These are phyloP conservation scores for Ceratosolen solmsi DNA, from an alignment of 1,140 invertebrate genomes.

Conservation along the genomic window DNA sequence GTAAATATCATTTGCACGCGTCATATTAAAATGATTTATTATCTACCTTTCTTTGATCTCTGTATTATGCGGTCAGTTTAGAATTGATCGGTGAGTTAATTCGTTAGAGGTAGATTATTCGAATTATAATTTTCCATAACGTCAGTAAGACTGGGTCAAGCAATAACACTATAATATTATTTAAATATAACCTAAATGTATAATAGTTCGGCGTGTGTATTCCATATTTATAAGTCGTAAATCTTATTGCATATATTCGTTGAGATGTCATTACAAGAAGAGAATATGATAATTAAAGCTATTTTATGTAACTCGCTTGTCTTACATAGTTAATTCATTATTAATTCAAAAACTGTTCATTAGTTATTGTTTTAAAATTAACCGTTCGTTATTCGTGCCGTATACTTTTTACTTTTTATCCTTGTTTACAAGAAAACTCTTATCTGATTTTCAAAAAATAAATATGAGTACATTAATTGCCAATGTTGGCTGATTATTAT, in stretches of 20 bases:
- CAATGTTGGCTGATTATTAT: too few relatives aligned
- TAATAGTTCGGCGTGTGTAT: background rate
- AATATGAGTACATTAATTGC: too few relatives aligned
- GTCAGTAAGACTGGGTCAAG: background rate
- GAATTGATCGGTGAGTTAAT: constrained; percentile 27
- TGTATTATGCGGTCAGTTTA: background rate
- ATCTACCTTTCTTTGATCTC: background rate
- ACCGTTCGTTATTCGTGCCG: too few relatives aligned
- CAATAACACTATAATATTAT: background rate
- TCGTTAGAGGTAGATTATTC: background rate
- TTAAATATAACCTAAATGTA: constrained; percentile 6
- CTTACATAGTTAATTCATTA: too few relatives aligned
- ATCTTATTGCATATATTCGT: background rate
- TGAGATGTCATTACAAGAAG: too few relatives aligned
- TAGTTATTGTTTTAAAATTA: too few relatives aligned
- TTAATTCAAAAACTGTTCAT: too few relatives aligned
- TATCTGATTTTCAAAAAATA: too few relatives aligned
- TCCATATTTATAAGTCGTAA: background rate
- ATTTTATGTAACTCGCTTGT: too few relatives aligned
- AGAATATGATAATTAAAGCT: too few relatives aligned
- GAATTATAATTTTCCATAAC: background rate
- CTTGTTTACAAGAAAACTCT: too few relatives aligned
- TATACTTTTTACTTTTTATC: too few relatives aligned
- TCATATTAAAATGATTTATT: constrained; percentile 1
- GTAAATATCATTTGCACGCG: background rate